Base-by-base conservation (phyloP, 2,888 invertebrate species). In the Xestia c-nigrum region DNA sequence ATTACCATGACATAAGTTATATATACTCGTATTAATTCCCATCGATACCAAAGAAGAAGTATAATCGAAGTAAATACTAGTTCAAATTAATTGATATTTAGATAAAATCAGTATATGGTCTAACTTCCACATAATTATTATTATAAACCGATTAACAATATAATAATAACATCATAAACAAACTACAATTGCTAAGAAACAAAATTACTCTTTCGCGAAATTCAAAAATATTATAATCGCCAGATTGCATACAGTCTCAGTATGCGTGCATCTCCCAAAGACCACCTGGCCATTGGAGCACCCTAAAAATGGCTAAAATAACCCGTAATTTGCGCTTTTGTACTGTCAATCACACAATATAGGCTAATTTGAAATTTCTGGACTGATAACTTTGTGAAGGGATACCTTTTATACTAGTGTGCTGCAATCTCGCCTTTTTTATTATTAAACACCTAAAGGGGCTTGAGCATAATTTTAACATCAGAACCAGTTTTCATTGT, bases 401-500 rank as follows among this genome's bases (percentile, higher is more conserved):
- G 14, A 19, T 31, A 43, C 19, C 14, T 21, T 16, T 21, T 10
- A 4, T 9, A 21, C 10, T n/a, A 3, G 43, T 1, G 10, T 43
- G 43, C 19, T 16, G 5, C 24, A 40, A 16, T 21, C 0, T 21
- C 5, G 24, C 40, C 21, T 40, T 21, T n/a, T 5, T 38, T n/a
- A 12, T 10, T 0, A 24, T 5, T n/a, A 19, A 52, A n/a, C 55
- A 55, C 52, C 9, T n/a, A 5, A 55, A 4, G n/a, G 55, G n/a
- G 55, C 5, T 47, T 47, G 19, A 47, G 47, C 47, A 47, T 16
- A 16, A 16, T 16, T 16, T 16, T 16, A 47, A 47, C 16, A 47
- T 12, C 5, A 31, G 9, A 61, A 43, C 43, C 50, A 43, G 76
- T 63, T 74, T 61, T 50, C 7, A 52, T 76, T 52, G 14, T 76